phyloP scores from a whole-genome alignment of 2,113 vertebrate species.

The Syngnathus floridae region DNA sequence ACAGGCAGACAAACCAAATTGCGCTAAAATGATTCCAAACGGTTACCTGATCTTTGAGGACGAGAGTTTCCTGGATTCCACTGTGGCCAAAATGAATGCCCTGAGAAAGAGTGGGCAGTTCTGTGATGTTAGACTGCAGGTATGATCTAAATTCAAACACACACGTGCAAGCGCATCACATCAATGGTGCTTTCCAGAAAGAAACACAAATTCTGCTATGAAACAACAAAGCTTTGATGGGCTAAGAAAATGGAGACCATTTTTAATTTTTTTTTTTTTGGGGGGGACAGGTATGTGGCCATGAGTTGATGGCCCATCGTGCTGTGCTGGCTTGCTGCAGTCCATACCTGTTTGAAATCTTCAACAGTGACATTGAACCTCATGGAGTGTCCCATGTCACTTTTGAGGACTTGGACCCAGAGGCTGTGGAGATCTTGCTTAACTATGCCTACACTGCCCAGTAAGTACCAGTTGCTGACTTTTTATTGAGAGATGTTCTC shows the following conservation, averaged over 20 bases:
- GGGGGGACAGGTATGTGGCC: slow-evolving; percentile 89
- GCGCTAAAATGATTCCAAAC: slow-evolving; percentile 89
- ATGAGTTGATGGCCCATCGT: slow-evolving; percentile 93
- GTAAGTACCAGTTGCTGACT: slow-evolving; percentile 69
- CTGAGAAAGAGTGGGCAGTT: slow-evolving; percentile 98
- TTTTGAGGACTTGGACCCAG: slow-evolving; percentile 95
- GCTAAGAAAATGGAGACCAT: no score
- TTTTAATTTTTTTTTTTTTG: background rate
- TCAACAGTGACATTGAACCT: slow-evolving; percentile 89
- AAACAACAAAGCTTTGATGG: background rate
- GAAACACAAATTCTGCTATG: background rate
- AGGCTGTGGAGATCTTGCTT: slow-evolving; percentile 92
- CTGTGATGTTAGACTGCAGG: slow-evolving; percentile 97
- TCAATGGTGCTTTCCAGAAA: no score
- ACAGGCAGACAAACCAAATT: slow-evolving; percentile 44
- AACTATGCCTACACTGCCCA: slow-evolving; percentile 98
- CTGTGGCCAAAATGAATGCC: slow-evolving; percentile 97
- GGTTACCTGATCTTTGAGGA: slow-evolving; percentile 98
- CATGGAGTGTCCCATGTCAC: slow-evolving; percentile 92
- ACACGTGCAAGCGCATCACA: background rate
- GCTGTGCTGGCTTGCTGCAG: slow-evolving; percentile 98
- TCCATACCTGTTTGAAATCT: slow-evolving; percentile 97
- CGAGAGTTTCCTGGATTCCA: slow-evolving; percentile 95
- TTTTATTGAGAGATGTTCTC: background rate
- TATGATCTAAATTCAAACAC: slow-evolving; percentile 47